Evolutionary conservation across 2,888 invertebrate genomes (phyloP).

Genomic region (Aporophyla nigra): DNA sequence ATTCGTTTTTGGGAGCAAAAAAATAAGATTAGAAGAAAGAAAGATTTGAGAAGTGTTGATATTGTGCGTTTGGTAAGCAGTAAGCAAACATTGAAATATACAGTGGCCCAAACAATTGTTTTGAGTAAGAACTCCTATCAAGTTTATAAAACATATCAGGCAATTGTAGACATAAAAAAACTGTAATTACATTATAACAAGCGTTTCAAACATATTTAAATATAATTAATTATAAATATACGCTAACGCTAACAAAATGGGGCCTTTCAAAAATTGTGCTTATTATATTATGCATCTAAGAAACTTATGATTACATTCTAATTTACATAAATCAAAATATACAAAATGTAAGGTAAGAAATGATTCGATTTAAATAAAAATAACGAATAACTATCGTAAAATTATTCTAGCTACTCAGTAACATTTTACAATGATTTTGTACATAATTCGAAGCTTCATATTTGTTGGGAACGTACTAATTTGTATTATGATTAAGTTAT

Average conservation of each 20-base stretch:
- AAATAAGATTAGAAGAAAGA: background rate
- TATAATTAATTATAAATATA: conserved; percentile 4
- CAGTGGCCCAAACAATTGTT: conserved; percentile 13
- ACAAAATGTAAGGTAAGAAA: conserved; percentile 62
- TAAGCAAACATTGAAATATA: conserved; percentile 24
- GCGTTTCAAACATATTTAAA: background rate
- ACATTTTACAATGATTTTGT: conserved; percentile 85
- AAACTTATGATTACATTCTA: conserved; percentile 57
- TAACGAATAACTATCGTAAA: conserved; percentile 71
- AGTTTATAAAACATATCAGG: background rate
- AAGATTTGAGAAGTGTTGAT: conserved; percentile 52
- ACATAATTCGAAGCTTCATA: conserved; percentile 86
- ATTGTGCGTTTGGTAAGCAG: conserved; percentile 23
- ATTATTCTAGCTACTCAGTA: conserved; percentile 87
- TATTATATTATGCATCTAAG: conserved; percentile 42
- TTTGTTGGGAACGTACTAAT: conserved; percentile 72
- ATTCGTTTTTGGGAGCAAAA: background rate
- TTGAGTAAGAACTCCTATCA: background rate
- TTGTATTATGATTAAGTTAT: conserved; percentile 61
- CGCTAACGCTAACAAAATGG: conserved; percentile 50
- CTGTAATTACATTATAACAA: background rate
- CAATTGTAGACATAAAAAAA: background rate
- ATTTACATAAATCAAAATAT: conserved; percentile 66
- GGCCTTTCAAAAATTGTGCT: conserved; percentile 59
- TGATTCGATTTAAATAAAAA: conserved; percentile 56